Conservation (phyloP, 2,888 invertebrate species). For the Athalia circularis region DNA sequence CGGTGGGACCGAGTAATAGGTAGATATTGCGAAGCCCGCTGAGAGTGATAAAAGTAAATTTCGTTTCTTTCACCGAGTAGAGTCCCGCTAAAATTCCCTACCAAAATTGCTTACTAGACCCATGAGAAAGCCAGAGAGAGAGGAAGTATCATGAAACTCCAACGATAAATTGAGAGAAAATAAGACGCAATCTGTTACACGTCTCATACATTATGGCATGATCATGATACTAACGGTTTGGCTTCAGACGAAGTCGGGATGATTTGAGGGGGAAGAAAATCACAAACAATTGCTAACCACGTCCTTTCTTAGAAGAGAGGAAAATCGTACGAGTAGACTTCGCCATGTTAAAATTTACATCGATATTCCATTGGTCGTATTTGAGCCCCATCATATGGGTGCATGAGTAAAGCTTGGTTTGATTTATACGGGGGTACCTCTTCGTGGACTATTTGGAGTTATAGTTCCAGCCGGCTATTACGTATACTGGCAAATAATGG, state of each 20-base stretch:
- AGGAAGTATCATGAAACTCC: constrained; percentile 32
- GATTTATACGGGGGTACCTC: constrained; percentile 12
- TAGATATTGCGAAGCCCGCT: constrained; percentile 45
- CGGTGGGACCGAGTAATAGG: constrained; percentile 40
- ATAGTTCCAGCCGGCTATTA: no score
- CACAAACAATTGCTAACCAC: no score
- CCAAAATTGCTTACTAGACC: constrained; percentile 45
- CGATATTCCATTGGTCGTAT: constrained; percentile 25
- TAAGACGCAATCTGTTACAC: constrained; percentile 42
- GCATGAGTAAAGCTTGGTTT: constrained; percentile 10
- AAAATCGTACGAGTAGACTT: no score
- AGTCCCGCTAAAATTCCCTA: constrained; percentile 38
- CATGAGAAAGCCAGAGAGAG: constrained; percentile 14
- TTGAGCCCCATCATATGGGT: not conserved
- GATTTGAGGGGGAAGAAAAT: no score
- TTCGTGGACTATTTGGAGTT: constrained; percentile 6
- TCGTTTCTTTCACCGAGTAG: constrained; percentile 29
- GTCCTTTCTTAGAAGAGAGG: no score
- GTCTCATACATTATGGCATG: not conserved
- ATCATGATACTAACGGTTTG: not conserved
- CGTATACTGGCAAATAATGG: not conserved
- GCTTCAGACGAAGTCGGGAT: no score
- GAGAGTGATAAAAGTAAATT: constrained; percentile 47
- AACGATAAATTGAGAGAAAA: constrained; percentile 45
- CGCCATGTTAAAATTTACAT: not conserved